These are phyloP conservation scores for Sphaeramia orbicularis DNA, from an alignment of 2,797 vertebrate species.

Conservation along the genomic window DNA sequence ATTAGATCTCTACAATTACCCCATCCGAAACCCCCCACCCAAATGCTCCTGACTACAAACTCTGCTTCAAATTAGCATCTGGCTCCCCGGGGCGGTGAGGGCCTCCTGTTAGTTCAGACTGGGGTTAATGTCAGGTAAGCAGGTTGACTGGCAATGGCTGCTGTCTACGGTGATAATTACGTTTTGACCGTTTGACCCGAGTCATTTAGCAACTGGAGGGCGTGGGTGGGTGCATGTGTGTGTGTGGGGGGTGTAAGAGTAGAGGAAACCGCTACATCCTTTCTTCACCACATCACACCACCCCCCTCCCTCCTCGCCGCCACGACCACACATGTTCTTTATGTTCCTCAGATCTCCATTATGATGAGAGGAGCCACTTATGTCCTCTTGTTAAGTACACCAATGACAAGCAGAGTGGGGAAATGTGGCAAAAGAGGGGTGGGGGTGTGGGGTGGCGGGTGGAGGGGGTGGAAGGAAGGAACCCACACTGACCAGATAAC, in stretches of 20 bases:
- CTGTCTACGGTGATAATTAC: constrained; percentile 77
- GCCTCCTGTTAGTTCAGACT: constrained; percentile 74
- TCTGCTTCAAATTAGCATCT: constrained; percentile 82
- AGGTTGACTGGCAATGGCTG: constrained; percentile 66
- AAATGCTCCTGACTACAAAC: constrained; percentile 52
- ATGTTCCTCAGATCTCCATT: constrained; percentile 71
- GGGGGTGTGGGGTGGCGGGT: too few species aligned
- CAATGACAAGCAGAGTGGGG: constrained; percentile 53
- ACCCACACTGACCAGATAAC: constrained; percentile 48
- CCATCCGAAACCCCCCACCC: constrained; percentile 15
- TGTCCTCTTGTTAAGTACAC: constrained; percentile 73
- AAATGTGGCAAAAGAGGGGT: constrained; percentile 11
- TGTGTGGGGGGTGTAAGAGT: not conserved
- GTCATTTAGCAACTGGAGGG: constrained; percentile 64
- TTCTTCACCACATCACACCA: constrained; percentile 53
- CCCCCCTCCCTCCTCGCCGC: not conserved
- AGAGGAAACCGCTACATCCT: constrained; percentile 68
- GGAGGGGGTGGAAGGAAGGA: constrained; percentile 29
- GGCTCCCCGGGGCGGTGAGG: constrained; percentile 64
- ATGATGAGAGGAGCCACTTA: constrained; percentile 74
- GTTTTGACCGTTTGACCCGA: constrained; percentile 80
- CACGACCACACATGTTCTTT: constrained; percentile 56
- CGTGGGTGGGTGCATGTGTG: too few species aligned
- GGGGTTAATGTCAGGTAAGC: constrained; percentile 85
- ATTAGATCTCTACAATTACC: constrained; percentile 80